A percentile compares a stretch with the other conserved stretches of the same genome.
Conservation (phyloP, 2,113 vertebrate genomes). For the Chrysochloris asiatica region DNA sequence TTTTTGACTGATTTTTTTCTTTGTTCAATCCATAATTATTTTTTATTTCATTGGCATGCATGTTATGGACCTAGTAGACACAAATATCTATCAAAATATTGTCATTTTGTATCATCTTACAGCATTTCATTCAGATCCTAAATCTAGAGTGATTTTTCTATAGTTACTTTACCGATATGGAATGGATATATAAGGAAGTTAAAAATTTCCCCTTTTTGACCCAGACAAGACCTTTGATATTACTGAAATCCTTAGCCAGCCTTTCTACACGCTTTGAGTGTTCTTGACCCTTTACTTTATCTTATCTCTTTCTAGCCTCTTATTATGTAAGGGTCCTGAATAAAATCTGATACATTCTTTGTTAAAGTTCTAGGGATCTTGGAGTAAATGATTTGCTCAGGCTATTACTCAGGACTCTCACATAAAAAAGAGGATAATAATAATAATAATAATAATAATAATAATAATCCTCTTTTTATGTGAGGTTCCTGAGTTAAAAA, state of each 20-base stretch:
- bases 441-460: no score
- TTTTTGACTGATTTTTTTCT: constrained; percentile 46
- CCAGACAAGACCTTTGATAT: not conserved
- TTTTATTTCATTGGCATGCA: constrained; percentile 37
- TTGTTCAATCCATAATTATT: not conserved
- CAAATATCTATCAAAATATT: not conserved
- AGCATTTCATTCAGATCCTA: not conserved
- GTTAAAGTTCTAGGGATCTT: not conserved
- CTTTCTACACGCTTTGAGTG: not conserved
- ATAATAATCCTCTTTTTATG: no score
- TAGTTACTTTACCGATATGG: not conserved
- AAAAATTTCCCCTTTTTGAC: not conserved
- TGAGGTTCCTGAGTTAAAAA: no score
- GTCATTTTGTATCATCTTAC: not conserved
- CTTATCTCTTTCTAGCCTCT: not conserved
- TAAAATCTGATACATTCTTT: not conserved
- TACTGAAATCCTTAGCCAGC: not conserved
- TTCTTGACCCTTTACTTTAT: not conserved
- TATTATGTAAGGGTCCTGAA: not conserved
- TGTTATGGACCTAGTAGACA: not conserved
- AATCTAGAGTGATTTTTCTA: not conserved
- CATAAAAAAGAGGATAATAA: no score
- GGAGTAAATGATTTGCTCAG: no score
- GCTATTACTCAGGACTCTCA: no score
- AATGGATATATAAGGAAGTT: not conserved